phyloP scores from a whole-genome alignment of 1,140 invertebrate species.

The Trichonephila clavipes region DNA sequence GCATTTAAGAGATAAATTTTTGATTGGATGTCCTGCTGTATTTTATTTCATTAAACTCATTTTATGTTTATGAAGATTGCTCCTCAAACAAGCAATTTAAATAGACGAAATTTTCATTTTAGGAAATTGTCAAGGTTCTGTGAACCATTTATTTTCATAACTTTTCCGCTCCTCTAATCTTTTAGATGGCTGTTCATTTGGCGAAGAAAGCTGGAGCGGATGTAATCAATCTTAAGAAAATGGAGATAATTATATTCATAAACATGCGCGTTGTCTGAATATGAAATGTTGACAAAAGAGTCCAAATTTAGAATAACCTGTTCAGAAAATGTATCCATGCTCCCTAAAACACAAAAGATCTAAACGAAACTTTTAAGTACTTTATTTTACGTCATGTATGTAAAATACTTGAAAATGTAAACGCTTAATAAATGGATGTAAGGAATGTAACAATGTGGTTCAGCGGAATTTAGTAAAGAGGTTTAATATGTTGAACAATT shows the following conservation, averaged over 20 bases:
- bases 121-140: neutral
- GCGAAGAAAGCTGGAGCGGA: neutral
- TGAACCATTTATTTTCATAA: neutral
- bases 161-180: neutral
- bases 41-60: no score
- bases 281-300: neutral
- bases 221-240: constrained; percentile 17
- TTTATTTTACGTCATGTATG: neutral
- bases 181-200: neutral
- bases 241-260: neutral
- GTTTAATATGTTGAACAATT: no score
- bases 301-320: neutral
- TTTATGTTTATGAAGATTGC: neutral
- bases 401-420: no score
- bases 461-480: no score
- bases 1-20: no score
- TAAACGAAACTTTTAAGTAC: neutral
- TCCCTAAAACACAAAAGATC: neutral
- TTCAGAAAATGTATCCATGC: neutral
- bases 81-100: neutral
- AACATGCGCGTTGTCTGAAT: neutral
- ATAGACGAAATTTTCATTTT: neutral
- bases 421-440: no score
- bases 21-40: no score
- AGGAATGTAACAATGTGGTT: no score